phyloP scores from a whole-genome alignment of 2,113 vertebrate genomes.

The Micronisus gabar region DNA sequence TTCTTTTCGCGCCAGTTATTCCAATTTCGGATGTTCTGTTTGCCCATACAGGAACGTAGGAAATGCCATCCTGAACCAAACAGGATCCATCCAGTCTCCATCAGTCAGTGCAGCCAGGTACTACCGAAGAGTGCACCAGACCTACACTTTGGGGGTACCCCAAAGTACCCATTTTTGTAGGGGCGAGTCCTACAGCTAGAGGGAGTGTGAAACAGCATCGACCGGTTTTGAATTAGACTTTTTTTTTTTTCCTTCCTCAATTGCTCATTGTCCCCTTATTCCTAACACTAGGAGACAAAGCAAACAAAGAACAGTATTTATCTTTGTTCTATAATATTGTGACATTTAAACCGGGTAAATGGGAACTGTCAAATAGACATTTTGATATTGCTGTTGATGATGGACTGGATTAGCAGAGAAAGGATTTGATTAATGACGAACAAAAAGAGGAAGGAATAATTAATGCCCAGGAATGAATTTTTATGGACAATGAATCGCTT shows the following conservation, averaged over 20 bases:
- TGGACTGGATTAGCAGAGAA: neutral
- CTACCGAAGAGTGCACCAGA: neutral
- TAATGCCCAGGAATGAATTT: neutral
- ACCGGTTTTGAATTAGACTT: neutral
- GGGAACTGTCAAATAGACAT: neutral
- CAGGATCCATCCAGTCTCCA: neutral
- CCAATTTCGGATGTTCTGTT: neutral
- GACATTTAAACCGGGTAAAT: slow-evolving; percentile 10
- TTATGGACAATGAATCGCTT: slow-evolving; percentile 7
- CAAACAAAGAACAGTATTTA: slow-evolving; percentile 20
- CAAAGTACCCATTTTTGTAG: neutral
- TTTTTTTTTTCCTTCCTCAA: neutral
- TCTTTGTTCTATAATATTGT: neutral
- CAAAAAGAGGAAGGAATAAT: slow-evolving; percentile 17
- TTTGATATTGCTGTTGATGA: neutral
- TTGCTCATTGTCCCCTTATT: neutral
- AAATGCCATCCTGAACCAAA: neutral
- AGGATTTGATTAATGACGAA: neutral
- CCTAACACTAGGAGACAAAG: neutral
- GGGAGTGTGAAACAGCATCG: neutral
- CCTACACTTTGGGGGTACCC: neutral
- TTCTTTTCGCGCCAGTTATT: neutral
- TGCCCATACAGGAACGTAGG: neutral
- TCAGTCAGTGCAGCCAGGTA: neutral
- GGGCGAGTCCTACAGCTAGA: neutral